phyloP scores from a whole-genome alignment of 2,888 invertebrate species.

The Strigamia transsilvanica region DNA sequence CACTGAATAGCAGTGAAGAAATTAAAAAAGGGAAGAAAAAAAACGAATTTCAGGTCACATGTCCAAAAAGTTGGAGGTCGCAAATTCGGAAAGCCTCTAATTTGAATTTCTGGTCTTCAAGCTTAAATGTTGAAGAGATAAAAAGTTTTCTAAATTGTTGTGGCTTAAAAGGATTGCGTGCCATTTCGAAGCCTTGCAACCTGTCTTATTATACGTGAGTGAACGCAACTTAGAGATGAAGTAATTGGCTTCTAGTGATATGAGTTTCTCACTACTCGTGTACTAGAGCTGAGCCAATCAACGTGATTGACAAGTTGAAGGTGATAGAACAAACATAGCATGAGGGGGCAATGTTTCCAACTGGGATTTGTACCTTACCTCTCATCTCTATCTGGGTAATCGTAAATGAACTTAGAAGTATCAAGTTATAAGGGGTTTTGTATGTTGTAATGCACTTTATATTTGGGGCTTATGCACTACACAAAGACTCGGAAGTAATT shows the following conservation, averaged over 20 bases:
- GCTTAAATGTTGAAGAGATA: not conserved
- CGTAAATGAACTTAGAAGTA: not conserved
- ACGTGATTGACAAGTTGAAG: slow-evolving; percentile 44
- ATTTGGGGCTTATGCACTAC: not conserved
- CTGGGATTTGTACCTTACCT: slow-evolving; percentile 8
- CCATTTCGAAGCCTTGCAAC: not conserved
- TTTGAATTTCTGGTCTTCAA: not conserved
- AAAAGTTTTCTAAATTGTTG: slow-evolving; percentile 14
- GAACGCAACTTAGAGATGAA: slow-evolving; percentile 36
- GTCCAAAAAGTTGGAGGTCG: no score
- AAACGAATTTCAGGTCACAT: no score
- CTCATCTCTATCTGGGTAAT: not conserved
- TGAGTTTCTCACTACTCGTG: slow-evolving; percentile 40
- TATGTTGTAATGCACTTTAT: not conserved
- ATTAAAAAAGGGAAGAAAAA: no score
- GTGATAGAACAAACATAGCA: slow-evolving; percentile 10
- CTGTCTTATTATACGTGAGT: slow-evolving; percentile 48
- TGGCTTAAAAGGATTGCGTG: slow-evolving; percentile 35
- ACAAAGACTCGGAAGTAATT: not conserved
- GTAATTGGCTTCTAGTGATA: slow-evolving; percentile 49
- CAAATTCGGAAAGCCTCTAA: no score
- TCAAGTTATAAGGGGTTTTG: not conserved
- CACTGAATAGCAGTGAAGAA: no score
- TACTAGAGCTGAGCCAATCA: slow-evolving; percentile 42
- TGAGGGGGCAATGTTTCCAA: not conserved